These are phyloP conservation scores for Leptodactylus fuscus DNA, from an alignment of 2,113 vertebrate genomes.

Conservation along the genomic window DNA sequence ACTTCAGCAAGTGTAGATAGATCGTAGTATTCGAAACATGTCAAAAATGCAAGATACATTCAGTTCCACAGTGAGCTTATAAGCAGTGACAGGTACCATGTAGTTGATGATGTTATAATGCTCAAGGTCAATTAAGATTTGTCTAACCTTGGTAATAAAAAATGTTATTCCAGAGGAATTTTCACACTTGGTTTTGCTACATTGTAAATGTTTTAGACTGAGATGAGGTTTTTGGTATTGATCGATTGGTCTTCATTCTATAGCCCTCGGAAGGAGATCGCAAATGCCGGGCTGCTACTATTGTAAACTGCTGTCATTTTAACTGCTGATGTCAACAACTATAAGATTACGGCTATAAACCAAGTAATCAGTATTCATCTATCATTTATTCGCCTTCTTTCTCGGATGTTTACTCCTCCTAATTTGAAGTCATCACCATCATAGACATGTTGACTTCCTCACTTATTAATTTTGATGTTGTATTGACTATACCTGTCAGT, in stretches of 20 bases:
- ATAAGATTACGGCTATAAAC: slow-evolving; percentile 45
- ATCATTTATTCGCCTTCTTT: slow-evolving; percentile 36
- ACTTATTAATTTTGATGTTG: slow-evolving; percentile 11
- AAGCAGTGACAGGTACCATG: slow-evolving; percentile 18
- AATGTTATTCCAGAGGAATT: slow-evolving; percentile 13
- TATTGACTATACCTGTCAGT: slow-evolving; percentile 8
- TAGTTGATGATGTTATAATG: slow-evolving; percentile 19
- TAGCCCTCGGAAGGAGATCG: slow-evolving; percentile 12
- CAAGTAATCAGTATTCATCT: slow-evolving; percentile 47
- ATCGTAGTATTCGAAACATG: not conserved
- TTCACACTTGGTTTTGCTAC: not conserved
- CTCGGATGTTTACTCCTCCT: slow-evolving; percentile 26
- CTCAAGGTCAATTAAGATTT: slow-evolving; percentile 28
- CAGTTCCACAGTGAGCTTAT: not conserved
- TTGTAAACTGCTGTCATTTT: slow-evolving; percentile 40
- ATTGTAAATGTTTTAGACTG: not conserved
- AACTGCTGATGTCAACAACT: slow-evolving; percentile 54
- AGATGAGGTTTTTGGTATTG: slow-evolving; percentile 33
- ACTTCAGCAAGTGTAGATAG: not conserved
- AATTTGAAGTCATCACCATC: slow-evolving; percentile 47
- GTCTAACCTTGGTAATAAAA: slow-evolving; percentile 11
- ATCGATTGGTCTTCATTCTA: slow-evolving; percentile 39
- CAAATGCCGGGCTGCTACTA: not conserved
- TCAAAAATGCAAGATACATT: slow-evolving; percentile 39
- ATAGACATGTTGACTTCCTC: not conserved